Evolutionary conservation across 2,113 vertebrate genomes (phyloP).

Genomic region (Nannospalax galili): DNA sequence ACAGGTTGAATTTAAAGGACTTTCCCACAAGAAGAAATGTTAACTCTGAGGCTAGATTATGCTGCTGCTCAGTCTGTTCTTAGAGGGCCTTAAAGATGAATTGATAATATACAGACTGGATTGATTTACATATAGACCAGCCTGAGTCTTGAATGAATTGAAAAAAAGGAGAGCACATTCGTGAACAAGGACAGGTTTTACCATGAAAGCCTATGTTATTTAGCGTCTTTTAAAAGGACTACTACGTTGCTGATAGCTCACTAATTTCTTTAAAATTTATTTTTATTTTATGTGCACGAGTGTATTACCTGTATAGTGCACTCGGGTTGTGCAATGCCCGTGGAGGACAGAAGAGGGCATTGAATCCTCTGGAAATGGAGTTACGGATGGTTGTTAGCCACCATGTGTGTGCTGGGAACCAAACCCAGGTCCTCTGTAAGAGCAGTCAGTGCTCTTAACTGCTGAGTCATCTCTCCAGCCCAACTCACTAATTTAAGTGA

Average conservation of each 20-base stretch:
- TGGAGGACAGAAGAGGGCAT: too few relatives aligned
- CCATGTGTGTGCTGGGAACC: too few relatives aligned
- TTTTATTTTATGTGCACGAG: too few relatives aligned
- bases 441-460: too few relatives aligned
- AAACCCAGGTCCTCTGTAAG: too few relatives aligned
- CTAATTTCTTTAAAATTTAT: too few relatives aligned
- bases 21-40: background rate
- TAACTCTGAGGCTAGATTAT: background rate
- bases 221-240: background rate
- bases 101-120: background rate
- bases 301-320: too few relatives aligned
- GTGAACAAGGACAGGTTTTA: background rate
- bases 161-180: background rate
- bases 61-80: background rate
- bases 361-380: too few relatives aligned
- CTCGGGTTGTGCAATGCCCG: too few relatives aligned
- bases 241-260: background rate
- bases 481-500: background rate
- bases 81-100: background rate
- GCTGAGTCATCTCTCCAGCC: too few relatives aligned
- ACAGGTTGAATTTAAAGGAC: slow-evolving; percentile 18
- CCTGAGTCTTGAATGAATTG: background rate
- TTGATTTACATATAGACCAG: background rate
- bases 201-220: background rate
- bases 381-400: too few relatives aligned